These are phyloP conservation scores for Adelognathus sp. DNA, from an alignment of 2,888 invertebrate species.

Conservation along the genomic window DNA sequence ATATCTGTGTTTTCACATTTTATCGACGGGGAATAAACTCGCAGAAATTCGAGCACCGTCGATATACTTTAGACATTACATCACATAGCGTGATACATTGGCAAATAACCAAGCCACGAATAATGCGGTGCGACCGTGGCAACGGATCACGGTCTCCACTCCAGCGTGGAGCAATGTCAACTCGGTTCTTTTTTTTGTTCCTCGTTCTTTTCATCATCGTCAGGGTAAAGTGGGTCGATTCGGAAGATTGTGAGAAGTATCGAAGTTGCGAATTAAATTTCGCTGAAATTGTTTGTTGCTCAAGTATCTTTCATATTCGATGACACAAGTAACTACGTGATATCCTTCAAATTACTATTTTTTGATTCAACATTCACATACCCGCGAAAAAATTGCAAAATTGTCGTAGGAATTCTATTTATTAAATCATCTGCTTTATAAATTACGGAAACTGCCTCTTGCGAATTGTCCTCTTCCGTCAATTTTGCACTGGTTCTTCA, in stretches of 20 bases:
- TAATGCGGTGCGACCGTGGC: constrained; percentile 38
- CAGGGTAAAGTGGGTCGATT: not conserved
- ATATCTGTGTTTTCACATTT: not conserved
- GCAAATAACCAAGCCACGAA: constrained; percentile 52
- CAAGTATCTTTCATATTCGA: too few relatives aligned
- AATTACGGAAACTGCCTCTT: not conserved
- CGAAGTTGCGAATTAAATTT: not conserved
- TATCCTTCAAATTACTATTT: too few relatives aligned
- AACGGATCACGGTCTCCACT: constrained; percentile 23
- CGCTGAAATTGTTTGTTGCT: too few relatives aligned
- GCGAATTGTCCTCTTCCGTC: not conserved
- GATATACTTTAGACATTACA: not conserved
- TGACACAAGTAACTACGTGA: too few relatives aligned
- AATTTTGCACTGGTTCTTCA: not conserved
- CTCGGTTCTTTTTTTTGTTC: not conserved
- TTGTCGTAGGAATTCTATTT: too few relatives aligned
- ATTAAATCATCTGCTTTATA: too few relatives aligned
- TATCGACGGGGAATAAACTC: not conserved
- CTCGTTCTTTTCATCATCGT: not conserved
- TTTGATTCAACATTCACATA: too few relatives aligned
- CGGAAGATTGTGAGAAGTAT: not conserved
- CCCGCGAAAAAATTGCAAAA: too few relatives aligned
- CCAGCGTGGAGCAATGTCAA: constrained; percentile 43
- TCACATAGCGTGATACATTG: not conserved
- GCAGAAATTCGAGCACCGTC: not conserved